Evolutionary conservation across 2,113 vertebrate genomes (phyloP), one percentile per base, ranked within the genome.

Genomic region (Strix aluco): DNA sequence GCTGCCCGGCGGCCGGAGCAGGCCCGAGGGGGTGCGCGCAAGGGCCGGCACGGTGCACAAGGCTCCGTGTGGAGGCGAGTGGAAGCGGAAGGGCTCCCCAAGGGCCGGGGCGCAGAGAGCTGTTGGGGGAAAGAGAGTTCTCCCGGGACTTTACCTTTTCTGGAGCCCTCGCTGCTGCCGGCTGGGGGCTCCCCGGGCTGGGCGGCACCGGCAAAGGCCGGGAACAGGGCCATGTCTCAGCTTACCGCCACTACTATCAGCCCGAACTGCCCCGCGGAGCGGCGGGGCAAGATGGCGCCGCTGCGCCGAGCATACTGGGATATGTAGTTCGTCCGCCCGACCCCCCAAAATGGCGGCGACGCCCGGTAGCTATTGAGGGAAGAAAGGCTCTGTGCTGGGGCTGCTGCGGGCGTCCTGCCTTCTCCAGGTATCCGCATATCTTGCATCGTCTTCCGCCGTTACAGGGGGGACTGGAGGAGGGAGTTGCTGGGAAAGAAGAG

Each of bases 321-420:
- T 2, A 3, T 67, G 97, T 88, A 97, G 97, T 98, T 86, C 42
- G 14, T 4, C 51, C 22, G 14, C 3, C 13, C 2, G 9, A 4
- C 2, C 1, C 5, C 21, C 26, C 71, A 91, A 93, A 70, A 97
- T 95, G 95, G 96, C 57, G 77, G 36, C 23, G 7, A 21, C 8
- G 9, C 1, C 0, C 0, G 1, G 4, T 1, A 10, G 11, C 0
- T 1, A 13, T 10, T 0, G 27, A 0, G 11, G 4, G 10, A 0
- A 0, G 6, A 3, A 0, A 0, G 6, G 29, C 0, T 1, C 0
- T 2, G 23, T 2, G 13, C 0, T 8, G 23, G 19, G 2, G 26
- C 0, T 2, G 5, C 1, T 5, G 44, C 0, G 8, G 20, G 5
- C 1, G 15, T 16, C 2, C 1, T 10, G 19, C 2, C 3, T 21